These are phyloP conservation scores for Hydrocynus forskahlii DNA, from an alignment of 2,797 vertebrate species.

Conservation along the genomic window DNA sequence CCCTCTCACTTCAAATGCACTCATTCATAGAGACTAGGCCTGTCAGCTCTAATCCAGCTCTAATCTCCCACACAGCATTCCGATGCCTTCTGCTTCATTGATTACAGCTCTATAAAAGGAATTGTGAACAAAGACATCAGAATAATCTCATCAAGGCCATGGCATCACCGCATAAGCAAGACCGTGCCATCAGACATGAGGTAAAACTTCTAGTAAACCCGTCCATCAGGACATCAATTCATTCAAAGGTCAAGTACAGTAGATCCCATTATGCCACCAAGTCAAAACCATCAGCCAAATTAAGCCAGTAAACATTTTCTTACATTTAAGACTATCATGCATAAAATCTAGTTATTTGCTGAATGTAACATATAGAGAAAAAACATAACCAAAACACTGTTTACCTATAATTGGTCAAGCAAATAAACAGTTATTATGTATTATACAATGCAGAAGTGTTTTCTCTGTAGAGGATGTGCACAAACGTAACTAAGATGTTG, in stretches of 20 bases:
- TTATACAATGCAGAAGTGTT: no score
- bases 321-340: no score
- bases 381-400: no score
- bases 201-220: slow-evolving; percentile 55
- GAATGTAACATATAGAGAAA: no score
- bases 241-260: neutral
- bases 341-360: no score
- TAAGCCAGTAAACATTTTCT: no score
- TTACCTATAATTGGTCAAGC: no score
- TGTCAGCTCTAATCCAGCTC: slow-evolving; percentile 46
- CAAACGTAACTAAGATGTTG: no score
- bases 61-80: slow-evolving; percentile 39
- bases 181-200: slow-evolving; percentile 62
- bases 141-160: slow-evolving; percentile 74
- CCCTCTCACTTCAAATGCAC: slow-evolving; percentile 31
- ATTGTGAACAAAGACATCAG: slow-evolving; percentile 74
- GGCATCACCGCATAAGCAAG: slow-evolving; percentile 62
- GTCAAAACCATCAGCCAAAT: no score
- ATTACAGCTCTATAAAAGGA: slow-evolving; percentile 78
- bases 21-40: slow-evolving; percentile 38
- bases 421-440: no score
- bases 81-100: slow-evolving; percentile 71
- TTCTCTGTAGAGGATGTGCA: no score
- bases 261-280: no score
- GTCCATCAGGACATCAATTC: neutral